Evolutionary conservation across 2,888 invertebrate genomes (phyloP), one percentile per base, ranked within the genome.

Genomic region (Protodeltote pygarga): DNA sequence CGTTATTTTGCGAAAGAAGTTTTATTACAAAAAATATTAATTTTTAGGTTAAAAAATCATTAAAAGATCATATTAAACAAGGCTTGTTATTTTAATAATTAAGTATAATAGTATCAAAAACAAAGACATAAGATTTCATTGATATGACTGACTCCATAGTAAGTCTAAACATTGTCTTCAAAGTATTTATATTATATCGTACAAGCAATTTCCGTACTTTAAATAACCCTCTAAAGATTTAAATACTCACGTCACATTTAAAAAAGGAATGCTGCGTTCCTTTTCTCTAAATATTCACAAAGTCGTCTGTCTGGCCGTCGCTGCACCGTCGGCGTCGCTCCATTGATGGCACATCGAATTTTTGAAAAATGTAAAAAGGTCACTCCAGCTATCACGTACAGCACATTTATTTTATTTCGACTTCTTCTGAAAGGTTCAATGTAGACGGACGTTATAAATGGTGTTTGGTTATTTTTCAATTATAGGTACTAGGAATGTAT

Each of bases 301-400:
- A 47, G 60, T 69, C 65, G 68, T 63, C 41, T 65, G 79, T 77
- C 73, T 77, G 71, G 45, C 49, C 50, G 54, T 67, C 69, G 73
- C 72, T 77, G 77, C 73, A 55, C 34, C 13, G 29, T 34, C 51
- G 52, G 50, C 45, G 53, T 34, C 53, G 34, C 65, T 34, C 76
- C 80, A 89, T 83, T 85, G 88, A 89, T 83, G 88, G 82, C 79
- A 63, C 71, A 42, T 80, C 80, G 87, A 87, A 87, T 89, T 91
- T 91, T 90, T 89, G 87, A 92, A 91, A 92, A 91, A 91, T 92
- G 89, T 87, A 85, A 89, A 92, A 89, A 89, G 87, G 85, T 85
- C 90, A 83, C 76, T 74, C 61, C 75, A 77, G 79, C 72, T 82
- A 75, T 79, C 91, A 89, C 91, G 91, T 88, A 77, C 63, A 65